Conservation (phyloP, 2,113 vertebrate species). For the Prunella fulvescens region DNA sequence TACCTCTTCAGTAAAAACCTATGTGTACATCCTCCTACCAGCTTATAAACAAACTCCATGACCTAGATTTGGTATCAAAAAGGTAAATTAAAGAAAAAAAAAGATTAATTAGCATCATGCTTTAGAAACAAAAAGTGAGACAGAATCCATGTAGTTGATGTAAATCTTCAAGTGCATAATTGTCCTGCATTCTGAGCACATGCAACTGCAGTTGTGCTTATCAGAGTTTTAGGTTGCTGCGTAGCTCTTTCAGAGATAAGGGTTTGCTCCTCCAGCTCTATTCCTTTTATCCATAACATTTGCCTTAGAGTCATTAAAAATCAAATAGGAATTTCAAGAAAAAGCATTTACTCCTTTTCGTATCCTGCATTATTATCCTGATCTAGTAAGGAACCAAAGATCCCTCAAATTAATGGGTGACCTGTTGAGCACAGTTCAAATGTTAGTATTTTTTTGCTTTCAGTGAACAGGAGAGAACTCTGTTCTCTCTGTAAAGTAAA, state of each 20-base stretch:
- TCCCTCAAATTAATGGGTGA: neutral
- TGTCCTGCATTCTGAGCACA: conserved; percentile 28
- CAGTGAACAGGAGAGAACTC: neutral
- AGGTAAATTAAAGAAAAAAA: neutral
- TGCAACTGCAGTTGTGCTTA: conserved; percentile 13
- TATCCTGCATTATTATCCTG: neutral
- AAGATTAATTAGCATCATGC: neutral
- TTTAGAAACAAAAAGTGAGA: neutral
- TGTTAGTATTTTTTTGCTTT: neutral
- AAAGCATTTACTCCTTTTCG: neutral
- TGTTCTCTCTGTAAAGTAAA: no score
- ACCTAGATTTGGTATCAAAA: neutral
- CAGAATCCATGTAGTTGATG: neutral
- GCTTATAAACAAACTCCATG: neutral
- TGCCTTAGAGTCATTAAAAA: neutral
- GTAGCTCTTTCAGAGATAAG: neutral
- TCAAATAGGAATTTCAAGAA: neutral
- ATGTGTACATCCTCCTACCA: neutral
- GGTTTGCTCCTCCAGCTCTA: neutral
- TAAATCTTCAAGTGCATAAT: neutral
- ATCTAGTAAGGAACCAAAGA: neutral
- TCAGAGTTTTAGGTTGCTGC: neutral
- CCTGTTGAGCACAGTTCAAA: neutral
- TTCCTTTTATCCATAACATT: neutral
- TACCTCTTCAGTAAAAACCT: neutral